Evolutionary conservation across 2,113 vertebrate genomes (phyloP).

Genomic region (Acrocephalus arundinaceus): DNA sequence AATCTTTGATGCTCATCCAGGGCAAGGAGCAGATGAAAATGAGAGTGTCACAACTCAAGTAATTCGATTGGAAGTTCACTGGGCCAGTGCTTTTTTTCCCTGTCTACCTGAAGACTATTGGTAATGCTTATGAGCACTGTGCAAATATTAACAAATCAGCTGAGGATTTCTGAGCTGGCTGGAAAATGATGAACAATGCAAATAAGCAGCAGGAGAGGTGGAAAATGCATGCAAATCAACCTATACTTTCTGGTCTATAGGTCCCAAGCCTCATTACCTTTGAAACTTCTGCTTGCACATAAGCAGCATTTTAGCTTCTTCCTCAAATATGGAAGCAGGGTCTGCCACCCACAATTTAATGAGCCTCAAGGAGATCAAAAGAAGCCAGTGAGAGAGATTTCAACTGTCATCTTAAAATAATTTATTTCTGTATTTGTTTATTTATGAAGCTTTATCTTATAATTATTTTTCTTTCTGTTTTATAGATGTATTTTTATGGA

Average conservation of each 20-base stretch:
- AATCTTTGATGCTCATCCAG: not conserved
- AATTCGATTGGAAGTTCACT: not conserved
- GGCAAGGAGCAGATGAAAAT: not conserved
- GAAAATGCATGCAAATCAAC: slow-evolving; percentile 55
- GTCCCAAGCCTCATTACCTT: slow-evolving; percentile 63
- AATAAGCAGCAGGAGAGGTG: slow-evolving; percentile 51
- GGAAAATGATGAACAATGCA: slow-evolving; percentile 50
- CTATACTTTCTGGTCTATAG: slow-evolving; percentile 22
- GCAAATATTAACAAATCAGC: slow-evolving; percentile 50
- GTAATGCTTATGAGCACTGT: not conserved
- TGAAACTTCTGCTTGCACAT: slow-evolving; percentile 34
- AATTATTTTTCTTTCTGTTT: not conserved
- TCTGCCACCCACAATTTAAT: slow-evolving; percentile 21
- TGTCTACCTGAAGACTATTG: not conserved
- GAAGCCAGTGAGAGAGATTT: not conserved
- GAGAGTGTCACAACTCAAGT: not conserved
- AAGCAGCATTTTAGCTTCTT: not conserved
- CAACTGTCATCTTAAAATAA: slow-evolving; percentile 10
- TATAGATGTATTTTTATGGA: not conserved
- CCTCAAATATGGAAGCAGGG: not conserved
- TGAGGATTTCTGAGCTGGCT: slow-evolving; percentile 26
- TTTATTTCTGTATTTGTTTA: slow-evolving; percentile 14
- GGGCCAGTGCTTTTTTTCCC: not conserved
- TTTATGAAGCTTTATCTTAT: not conserved
- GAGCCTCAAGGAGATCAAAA: slow-evolving; percentile 42